Percentiles rank a stretch among this genome's conserved stretches.
Evolutionary conservation across 2,113 vertebrate genomes (phyloP).

Genomic region (Manacus vitellinus): DNA sequence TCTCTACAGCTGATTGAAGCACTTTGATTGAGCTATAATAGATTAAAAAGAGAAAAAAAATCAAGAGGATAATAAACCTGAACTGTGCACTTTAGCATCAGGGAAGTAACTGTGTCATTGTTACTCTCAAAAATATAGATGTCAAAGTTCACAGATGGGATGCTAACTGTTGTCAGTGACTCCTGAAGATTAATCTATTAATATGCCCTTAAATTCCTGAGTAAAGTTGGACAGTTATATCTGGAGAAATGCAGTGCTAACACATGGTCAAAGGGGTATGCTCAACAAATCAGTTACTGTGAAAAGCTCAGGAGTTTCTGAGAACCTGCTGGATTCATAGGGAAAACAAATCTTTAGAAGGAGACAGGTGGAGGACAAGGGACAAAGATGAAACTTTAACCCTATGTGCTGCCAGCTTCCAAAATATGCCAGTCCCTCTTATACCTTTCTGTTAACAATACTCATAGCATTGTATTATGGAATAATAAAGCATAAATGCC

Average conservation of each 20-base stretch:
- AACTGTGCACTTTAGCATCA: background rate
- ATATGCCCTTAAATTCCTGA: background rate
- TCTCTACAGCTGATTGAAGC: background rate
- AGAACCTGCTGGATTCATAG: background rate
- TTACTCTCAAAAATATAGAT: background rate
- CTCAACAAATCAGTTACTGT: background rate
- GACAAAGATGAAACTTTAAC: background rate
- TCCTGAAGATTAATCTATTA: background rate
- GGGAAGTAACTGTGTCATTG: background rate
- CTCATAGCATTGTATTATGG: background rate
- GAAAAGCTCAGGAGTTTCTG: background rate
- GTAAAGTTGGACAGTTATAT: background rate
- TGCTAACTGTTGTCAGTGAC: background rate
- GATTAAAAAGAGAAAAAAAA: background rate
- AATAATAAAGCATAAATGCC: background rate
- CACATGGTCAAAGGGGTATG: fast-evolving
- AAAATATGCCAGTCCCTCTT: background rate
- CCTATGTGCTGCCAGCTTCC: background rate
- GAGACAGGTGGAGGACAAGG: background rate
- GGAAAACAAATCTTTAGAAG: background rate
- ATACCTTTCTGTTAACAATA: background rate
- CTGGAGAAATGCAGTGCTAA: background rate
- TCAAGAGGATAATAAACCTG: background rate
- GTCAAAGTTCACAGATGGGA: background rate
- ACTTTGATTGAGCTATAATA: background rate